Base-by-base conservation (phyloP, 2,113 vertebrate genomes). In the Poecile atricapillus region DNA sequence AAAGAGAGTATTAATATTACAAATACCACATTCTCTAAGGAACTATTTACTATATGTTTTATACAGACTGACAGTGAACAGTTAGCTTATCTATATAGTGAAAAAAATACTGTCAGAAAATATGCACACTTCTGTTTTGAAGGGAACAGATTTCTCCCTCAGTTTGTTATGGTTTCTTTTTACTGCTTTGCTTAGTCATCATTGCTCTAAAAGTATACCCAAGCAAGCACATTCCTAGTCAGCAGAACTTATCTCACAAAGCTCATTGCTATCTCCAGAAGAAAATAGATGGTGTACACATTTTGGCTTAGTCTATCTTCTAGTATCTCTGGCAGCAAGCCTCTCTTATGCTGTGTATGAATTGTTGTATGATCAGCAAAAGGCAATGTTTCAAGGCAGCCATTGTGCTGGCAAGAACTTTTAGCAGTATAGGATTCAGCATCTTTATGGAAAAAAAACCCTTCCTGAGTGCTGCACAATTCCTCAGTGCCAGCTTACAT, bases 291-390 rank as follows among this genome's bases (percentile, higher is more conserved):
- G 60, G 47, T 24, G 44, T 56, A 52, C 64, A 62, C 58, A 79
- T 78, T 95, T 68, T 1, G 5, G 88, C 60, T 90, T 46, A 76
- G 59, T 20, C 76, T 56, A 35, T 75, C 83, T 89, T 53, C 80
- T 53, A 39, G 28, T 24, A 69, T 69, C 79, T 92, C 93, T 97
- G 93, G 81, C 85, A 92, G 67, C 0, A 0, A 95, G 83, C 46
- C 84, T 81, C 23, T 47, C 55, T 74, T 64, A 49, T 55, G n/a
- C 70, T 55, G 56, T 64, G 63, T n/a, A 68, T 35, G 84, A 89
- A 75, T 79, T 77, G 65, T 25, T 76, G 53, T 58, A 52, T 5
- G 31, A 78, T 87, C 83, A 87, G 77, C 87, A 95, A 95, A 97
- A 94, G 37, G 17, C 69, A 85, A 69, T 5, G 1, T 65, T 87